Conservation (phyloP, 2,113 vertebrate genomes). For the Seriola quinqueradiata region DNA sequence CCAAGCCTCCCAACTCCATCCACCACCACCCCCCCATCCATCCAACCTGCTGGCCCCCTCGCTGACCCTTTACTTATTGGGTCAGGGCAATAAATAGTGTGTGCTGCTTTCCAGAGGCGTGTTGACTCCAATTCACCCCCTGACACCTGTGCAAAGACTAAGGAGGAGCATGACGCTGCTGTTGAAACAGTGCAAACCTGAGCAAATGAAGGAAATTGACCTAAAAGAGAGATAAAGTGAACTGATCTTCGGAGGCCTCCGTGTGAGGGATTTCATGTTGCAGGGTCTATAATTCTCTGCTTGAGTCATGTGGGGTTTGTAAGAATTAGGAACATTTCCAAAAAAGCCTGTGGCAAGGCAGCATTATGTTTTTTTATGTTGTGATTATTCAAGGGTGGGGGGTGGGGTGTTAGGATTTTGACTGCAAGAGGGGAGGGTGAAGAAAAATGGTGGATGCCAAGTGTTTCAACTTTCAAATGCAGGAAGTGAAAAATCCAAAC, state of each 20-base stretch:
- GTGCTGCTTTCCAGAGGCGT: conserved; percentile 53
- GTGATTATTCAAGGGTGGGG: conserved; percentile 47
- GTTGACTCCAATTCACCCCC: conserved; percentile 65
- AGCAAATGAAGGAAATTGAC: conserved; percentile 41
- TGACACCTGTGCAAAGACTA: conserved; percentile 77
- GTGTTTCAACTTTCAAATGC: conserved; percentile 56
- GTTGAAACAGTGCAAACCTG: conserved; percentile 45
- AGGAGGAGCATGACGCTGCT: conserved; percentile 28
- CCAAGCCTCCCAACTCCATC: conserved; percentile 16
- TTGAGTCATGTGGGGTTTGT: conserved; percentile 32
- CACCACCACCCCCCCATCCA: conserved; percentile 17
- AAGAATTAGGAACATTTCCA: conserved; percentile 32
- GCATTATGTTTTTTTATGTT: conserved; percentile 50
- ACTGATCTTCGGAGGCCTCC: conserved; percentile 10
- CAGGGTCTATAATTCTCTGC: conserved; percentile 42
- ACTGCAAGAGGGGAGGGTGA: neutral
- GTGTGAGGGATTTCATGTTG: conserved; percentile 47
- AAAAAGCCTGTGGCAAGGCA: conserved; percentile 30
- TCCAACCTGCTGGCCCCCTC: conserved; percentile 26
- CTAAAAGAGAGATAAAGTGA: conserved; percentile 6
- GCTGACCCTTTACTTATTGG: conserved; percentile 70
- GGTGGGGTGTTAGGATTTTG: conserved; percentile 12
- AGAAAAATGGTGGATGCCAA: conserved; percentile 56
- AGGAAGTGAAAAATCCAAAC: conserved; percentile 71
- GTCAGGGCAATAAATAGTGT: conserved; percentile 73